Evolutionary conservation across 2,113 vertebrate genomes (phyloP).

Genomic region (Cyprinodon tularosa): DNA sequence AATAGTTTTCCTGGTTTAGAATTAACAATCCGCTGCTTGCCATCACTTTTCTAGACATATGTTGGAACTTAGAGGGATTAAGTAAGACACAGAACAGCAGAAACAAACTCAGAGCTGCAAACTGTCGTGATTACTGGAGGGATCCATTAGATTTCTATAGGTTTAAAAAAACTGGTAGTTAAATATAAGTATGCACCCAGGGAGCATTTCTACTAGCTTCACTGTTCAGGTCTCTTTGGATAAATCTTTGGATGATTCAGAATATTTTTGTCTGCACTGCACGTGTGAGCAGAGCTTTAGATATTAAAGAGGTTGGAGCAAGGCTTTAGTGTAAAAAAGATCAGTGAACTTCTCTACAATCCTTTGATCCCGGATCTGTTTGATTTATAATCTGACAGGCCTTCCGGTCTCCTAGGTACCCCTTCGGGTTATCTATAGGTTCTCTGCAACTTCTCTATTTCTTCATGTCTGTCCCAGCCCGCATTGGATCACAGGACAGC

Average conservation of each 20-base stretch:
- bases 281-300: background rate
- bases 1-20: background rate
- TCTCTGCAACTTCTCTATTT: conserved; percentile 10
- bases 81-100: background rate
- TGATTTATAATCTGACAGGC: conserved; percentile 18
- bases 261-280: background rate
- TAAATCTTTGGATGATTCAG: background rate
- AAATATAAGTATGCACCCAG: background rate
- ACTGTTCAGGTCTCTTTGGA: background rate
- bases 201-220: background rate
- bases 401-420: conserved; percentile 8
- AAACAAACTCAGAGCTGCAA: background rate
- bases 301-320: conserved; percentile 1
- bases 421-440: conserved; percentile 26
- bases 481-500: conserved; percentile 27
- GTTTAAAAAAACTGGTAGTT: too few relatives aligned
- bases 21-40: background rate
- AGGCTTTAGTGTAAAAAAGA: conserved; percentile 12
- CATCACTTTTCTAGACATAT: background rate
- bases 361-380: conserved; percentile 13
- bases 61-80: background rate
- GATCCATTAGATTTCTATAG: too few relatives aligned
- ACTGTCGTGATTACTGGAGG: background rate
- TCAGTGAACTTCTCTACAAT: conserved; percentile 16
- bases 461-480: conserved; percentile 17